Evolutionary conservation across 37 sponge, comb jelly and placozoan genomes (phyloP).

Genomic region (Eunapius fragilis): DNA sequence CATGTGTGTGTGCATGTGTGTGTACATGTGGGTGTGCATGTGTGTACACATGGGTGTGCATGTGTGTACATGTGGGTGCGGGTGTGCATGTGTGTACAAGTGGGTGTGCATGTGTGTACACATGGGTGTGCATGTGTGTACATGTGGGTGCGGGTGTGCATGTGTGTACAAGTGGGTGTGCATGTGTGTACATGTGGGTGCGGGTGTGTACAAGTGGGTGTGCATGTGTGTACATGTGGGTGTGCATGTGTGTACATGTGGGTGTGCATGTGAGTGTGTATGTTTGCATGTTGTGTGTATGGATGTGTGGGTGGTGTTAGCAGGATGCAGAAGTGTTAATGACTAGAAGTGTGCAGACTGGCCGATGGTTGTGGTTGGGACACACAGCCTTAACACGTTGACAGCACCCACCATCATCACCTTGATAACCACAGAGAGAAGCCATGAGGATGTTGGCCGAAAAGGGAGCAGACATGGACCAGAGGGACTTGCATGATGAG

Average conservation of each 20-base stretch:
- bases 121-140: constrained; percentile 13
- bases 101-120: too few species aligned
- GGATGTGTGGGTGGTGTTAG: not conserved
- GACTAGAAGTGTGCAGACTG: too few species aligned
- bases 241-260: not conserved
- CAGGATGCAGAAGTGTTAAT: not conserved
- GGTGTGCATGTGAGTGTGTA: not conserved
- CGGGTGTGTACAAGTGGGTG: constrained; percentile 20
- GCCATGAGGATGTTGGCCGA: constrained; percentile 62
- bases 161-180: constrained; percentile 8
- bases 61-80: too few species aligned
- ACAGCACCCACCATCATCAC: not conserved
- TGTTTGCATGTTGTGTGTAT: not conserved
- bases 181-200: constrained; percentile 23
- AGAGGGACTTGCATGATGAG: constrained; percentile 61
- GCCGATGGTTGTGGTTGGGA: too few species aligned
- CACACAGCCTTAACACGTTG: too few species aligned
- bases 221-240: constrained; percentile 16
- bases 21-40: too few species aligned
- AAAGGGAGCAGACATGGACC: constrained; percentile 68
- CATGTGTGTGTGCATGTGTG: constrained; percentile 11
- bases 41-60: too few species aligned
- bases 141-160: constrained; percentile 21
- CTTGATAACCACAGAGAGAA: constrained; percentile 10
- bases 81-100: too few species aligned